Conservation (phyloP, 1,140 invertebrate genomes). For the Cyclargus thomasi region DNA sequence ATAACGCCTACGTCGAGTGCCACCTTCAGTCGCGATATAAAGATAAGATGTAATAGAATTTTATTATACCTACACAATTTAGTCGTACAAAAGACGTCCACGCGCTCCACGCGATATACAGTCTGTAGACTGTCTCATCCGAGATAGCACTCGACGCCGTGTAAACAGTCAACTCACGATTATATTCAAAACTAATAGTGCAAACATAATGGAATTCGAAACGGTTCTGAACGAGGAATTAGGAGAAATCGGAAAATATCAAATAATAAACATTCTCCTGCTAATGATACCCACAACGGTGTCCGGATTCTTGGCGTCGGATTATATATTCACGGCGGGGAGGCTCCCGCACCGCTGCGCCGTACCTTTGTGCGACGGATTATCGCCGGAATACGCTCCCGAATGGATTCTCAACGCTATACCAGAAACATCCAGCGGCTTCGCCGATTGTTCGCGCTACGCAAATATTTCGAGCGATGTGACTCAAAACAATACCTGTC, state of each 20-base stretch:
- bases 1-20: not conserved
- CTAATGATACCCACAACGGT: constrained; percentile 40
- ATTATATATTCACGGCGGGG: constrained; percentile 59
- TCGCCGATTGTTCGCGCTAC: constrained; percentile 51
- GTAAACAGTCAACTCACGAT: not conserved
- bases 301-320: constrained; percentile 55
- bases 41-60: constrained; percentile 26
- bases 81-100: not conserved
- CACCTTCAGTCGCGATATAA: constrained; percentile 18
- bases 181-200: constrained; percentile 28
- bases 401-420: constrained; percentile 55
- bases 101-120: not conserved
- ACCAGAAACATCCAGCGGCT: constrained; percentile 42
- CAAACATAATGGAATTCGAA: constrained; percentile 43
- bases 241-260: constrained; percentile 57
- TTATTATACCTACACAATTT: constrained; percentile 15
- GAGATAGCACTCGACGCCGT: not conserved
- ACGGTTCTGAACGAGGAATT: constrained; percentile 48
- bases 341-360: constrained; percentile 49
- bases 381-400: constrained; percentile 43
- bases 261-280: constrained; percentile 49
- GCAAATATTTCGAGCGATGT: constrained; percentile 32
- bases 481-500: constrained; percentile 35
- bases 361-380: constrained; percentile 52
- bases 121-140: not conserved